Percentiles rank a stretch among this genome's conserved stretches.
These are phyloP conservation scores for Eretmochelys imbricata DNA, from an alignment of 2,113 vertebrate genomes.

Conservation along the genomic window DNA sequence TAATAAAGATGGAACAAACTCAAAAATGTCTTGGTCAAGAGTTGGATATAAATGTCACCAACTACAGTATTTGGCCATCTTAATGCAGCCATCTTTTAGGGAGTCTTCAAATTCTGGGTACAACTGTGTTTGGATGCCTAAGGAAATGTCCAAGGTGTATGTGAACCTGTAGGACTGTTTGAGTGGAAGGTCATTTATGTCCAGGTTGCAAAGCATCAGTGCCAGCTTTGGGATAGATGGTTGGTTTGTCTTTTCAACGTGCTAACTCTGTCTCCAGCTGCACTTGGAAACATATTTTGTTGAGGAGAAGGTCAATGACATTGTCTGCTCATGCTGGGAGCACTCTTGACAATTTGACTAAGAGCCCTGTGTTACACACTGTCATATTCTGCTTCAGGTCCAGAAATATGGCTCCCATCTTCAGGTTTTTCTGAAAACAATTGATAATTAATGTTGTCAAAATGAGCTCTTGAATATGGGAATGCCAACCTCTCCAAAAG, in stretches of 20 bases:
- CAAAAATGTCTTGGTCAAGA: not conserved
- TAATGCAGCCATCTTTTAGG: not conserved
- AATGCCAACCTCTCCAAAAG: not conserved
- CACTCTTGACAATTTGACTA: not conserved
- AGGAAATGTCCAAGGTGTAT: not conserved
- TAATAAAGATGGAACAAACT: not conserved
- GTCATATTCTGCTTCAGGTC: not conserved
- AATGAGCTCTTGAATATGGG: not conserved
- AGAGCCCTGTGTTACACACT: not conserved
- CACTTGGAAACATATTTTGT: not conserved
- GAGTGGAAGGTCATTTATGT: not conserved
- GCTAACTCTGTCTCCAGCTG: not conserved
- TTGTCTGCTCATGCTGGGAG: not conserved
- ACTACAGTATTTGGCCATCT: not conserved
- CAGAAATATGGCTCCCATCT: not conserved
- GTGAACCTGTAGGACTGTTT: not conserved
- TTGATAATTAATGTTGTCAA: not conserved
- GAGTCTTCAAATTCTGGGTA: not conserved
- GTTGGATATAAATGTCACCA: not conserved
- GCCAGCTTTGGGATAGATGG: not conserved
- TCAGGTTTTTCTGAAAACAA: not conserved
- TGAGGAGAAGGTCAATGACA: not conserved
- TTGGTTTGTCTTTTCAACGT: not conserved
- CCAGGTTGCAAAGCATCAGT: not conserved
- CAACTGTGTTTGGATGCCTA: not conserved